These are phyloP conservation scores for human DNA, from an alignment of 2,113 vertebrate genomes.

Conservation along the genomic window GRCh38 chr5:159726001-159726500, in stretches of 20 bases:
- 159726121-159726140: background rate
- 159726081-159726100: background rate
- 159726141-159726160: background rate
- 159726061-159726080: background rate
- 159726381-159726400: slow-evolving; percentile 3
- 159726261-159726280: background rate
- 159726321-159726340: background rate
- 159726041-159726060: background rate
- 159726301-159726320: background rate
- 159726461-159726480: no score
- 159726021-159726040: background rate
- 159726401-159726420: background rate
- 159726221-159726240: background rate
- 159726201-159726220: background rate
- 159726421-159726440: no score
- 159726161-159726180: background rate
- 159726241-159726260: background rate
- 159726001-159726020: background rate
- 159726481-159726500: no score
- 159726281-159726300: background rate
- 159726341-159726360: background rate
- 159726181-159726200: background rate
- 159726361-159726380: slow-evolving; percentile 27
- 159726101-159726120: background rate
- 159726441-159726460: no score